These are phyloP conservation scores for Drosophila orena DNA, from an alignment of 1,140 invertebrate genomes.

Conservation along the genomic window DNA sequence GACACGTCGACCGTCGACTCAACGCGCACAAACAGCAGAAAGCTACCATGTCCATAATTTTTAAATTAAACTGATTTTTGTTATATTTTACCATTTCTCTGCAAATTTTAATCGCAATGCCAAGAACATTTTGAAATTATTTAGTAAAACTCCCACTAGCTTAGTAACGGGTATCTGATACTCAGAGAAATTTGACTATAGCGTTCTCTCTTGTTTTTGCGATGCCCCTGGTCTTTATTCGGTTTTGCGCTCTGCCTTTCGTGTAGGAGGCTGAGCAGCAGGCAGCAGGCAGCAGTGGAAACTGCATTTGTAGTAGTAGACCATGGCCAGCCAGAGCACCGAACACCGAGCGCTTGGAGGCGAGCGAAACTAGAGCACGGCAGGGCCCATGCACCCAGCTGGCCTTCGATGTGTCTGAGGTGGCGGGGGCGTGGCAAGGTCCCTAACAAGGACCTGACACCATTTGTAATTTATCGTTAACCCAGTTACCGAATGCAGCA, in stretches of 20 bases:
- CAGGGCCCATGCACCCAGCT: constrained; percentile 60
- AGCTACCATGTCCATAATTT: too few relatives aligned
- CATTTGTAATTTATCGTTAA: constrained; percentile 80
- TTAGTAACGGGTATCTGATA: too few relatives aligned
- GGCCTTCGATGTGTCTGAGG: constrained; percentile 47
- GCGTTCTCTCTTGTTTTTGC: too few relatives aligned
- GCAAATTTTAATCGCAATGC: too few relatives aligned
- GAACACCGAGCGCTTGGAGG: constrained; percentile 13
- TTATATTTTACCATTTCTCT: too few relatives aligned
- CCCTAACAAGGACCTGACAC: constrained; percentile 71
- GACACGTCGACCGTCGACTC: too few relatives aligned
- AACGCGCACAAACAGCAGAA: too few relatives aligned
- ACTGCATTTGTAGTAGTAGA: constrained; percentile 71
- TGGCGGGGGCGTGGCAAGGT: constrained; percentile 32
- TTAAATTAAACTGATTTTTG: too few relatives aligned
- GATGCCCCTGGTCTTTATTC: neutral
- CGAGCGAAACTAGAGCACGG: constrained; percentile 64
- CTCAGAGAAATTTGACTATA: too few relatives aligned
- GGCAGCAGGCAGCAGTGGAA: neutral
- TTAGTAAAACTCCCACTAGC: too few relatives aligned
- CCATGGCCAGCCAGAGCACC: constrained; percentile 64
- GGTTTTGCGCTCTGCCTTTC: neutral
- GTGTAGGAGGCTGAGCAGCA: constrained; percentile 1
- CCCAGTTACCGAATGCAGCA: constrained; percentile 61
- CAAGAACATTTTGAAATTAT: too few relatives aligned